These are phyloP conservation scores for Eledone cirrhosa DNA, from an alignment of 2,888 invertebrate genomes.

Conservation along the genomic window DNA sequence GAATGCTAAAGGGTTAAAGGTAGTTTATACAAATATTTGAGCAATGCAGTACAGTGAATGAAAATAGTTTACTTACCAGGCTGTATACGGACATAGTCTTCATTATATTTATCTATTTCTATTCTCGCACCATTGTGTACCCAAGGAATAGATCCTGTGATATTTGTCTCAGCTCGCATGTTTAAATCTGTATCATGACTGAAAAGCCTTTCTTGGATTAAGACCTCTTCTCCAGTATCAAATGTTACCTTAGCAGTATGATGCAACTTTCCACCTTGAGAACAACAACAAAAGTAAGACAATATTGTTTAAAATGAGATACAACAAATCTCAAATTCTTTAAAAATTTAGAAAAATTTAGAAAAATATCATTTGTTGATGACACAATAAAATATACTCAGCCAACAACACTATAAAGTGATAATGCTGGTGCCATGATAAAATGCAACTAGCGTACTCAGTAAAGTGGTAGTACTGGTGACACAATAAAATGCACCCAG, in stretches of 20 bases:
- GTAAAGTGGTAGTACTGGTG: no score
- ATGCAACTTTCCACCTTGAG: constrained; percentile 82
- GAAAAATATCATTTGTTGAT: no score
- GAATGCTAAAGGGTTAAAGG: no score
- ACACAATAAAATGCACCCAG: no score
- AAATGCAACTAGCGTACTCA: no score
- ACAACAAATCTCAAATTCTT: no score
- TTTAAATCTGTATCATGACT: constrained; percentile 69
- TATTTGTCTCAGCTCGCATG: constrained; percentile 71
- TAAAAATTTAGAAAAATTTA: no score
- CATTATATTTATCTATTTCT: constrained; percentile 82
- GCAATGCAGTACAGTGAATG: constrained; percentile 69
- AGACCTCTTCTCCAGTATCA: constrained; percentile 76
- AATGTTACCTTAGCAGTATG: constrained; percentile 84
- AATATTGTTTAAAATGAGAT: no score
- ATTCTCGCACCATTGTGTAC: constrained; percentile 75
- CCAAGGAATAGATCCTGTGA: constrained; percentile 83
- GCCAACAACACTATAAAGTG: no score
- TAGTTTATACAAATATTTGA: constrained; percentile 68
- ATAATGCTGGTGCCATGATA: no score
- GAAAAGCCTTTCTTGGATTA: constrained; percentile 77
- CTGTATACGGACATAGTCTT: constrained; percentile 76
- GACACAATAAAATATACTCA: no score
- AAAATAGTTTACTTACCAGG: constrained; percentile 67
- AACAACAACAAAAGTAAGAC: neutral